phyloP scores from a whole-genome alignment of 2,888 invertebrate species.

The Mylabris sibirica region DNA sequence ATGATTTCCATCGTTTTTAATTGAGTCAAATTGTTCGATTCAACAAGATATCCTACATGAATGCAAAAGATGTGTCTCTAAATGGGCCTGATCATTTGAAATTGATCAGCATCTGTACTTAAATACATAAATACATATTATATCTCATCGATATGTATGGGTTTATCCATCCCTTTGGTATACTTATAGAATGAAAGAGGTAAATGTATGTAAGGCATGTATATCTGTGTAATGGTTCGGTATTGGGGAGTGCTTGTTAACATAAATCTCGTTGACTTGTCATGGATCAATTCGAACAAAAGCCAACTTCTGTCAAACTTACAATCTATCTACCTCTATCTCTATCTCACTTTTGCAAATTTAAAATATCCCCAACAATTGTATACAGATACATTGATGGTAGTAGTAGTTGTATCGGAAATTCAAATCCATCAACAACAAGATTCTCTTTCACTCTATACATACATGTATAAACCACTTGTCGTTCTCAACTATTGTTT shows the following conservation, averaged over 20 bases:
- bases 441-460: background rate
- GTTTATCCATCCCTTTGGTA: background rate
- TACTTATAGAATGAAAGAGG: background rate
- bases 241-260: conserved; percentile 31
- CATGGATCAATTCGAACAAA: conserved; percentile 58
- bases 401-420: conserved; percentile 37
- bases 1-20: background rate
- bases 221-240: background rate
- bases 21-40: conserved; percentile 5
- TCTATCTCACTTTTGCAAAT: conserved; percentile 34
- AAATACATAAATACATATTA: background rate
- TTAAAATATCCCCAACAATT: background rate
- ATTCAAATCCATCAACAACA: conserved; percentile 55
- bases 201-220: background rate
- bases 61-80: background rate
- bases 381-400: background rate
- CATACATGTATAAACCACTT: conserved; percentile 42
- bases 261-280: conserved; percentile 56
- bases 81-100: background rate
- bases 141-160: background rate
- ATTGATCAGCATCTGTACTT: conserved; percentile 7
- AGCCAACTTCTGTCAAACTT: conserved; percentile 54
- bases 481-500: conserved; percentile 56
- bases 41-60: background rate
- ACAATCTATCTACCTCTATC: conserved; percentile 33